These are phyloP conservation scores for Gastracanthus pulcherrimus DNA, from an alignment of 2,888 invertebrate genomes.

Conservation along the genomic window DNA sequence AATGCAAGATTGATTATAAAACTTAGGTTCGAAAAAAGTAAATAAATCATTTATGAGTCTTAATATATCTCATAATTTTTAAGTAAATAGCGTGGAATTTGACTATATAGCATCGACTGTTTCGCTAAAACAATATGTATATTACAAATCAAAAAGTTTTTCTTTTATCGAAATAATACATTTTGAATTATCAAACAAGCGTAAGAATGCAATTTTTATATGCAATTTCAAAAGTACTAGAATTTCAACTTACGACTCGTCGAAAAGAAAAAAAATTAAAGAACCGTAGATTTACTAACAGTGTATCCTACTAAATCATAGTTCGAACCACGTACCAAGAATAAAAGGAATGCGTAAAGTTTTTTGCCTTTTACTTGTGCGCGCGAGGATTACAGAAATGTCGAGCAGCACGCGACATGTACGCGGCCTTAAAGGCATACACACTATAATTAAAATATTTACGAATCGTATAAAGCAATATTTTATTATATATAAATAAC, in stretches of 20 bases:
- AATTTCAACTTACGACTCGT: too few species aligned
- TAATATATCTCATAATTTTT: too few species aligned
- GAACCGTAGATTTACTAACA: constrained; percentile 9
- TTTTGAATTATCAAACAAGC: neutral
- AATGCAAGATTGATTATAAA: too few species aligned
- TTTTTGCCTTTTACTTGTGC: constrained; percentile 28
- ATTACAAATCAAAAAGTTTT: neutral
- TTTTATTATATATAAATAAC: constrained; percentile 67
- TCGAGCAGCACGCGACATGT: constrained; percentile 45
- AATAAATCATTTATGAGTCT: too few species aligned
- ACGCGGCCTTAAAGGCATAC: constrained; percentile 65
- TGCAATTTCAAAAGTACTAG: neutral
- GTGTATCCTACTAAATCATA: neutral
- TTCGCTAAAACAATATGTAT: neutral
- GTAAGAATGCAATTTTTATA: constrained; percentile 6
- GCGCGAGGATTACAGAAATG: constrained; percentile 21
- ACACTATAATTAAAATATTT: constrained; percentile 45
- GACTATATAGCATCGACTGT: too few species aligned
- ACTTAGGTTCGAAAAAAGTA: too few species aligned
- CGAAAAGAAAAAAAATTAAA: neutral
- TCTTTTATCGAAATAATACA: neutral
- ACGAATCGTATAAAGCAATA: constrained; percentile 69
- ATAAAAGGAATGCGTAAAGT: neutral
- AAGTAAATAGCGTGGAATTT: too few species aligned
- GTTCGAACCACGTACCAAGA: neutral